Evolutionary conservation across 2,888 invertebrate species (phyloP), one percentile per base, ranked within the genome.

Genomic region (Napeogenes inachia): DNA sequence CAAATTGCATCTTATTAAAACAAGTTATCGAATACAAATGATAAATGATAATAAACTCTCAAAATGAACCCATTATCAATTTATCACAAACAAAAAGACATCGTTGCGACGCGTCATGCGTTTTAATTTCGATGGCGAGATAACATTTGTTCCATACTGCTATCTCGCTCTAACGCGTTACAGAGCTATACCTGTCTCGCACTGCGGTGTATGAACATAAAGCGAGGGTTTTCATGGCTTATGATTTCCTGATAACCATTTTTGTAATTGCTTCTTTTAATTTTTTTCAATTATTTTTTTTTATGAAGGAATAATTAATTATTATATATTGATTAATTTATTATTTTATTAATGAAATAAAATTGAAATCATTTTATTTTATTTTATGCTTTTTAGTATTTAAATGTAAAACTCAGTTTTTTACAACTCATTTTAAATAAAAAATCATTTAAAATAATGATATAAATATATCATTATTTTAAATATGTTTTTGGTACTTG

Each of bases 61-160:
- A 61, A 64, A 60, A 62, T 57, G 57, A 47, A 32, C 60, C 47
- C 57, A 70, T 68, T 61, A 64, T 66, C 68, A 65, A 70, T 68
- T 65, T 65, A 70, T 68, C 53, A 57, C 42, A 42, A 42, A 56
- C 30, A 35, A 62, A 47, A 56, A 64, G 65, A 68, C 66, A 68
- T 63, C 60, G 64, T 69, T 69, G 61, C 69, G 59, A 54, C 56
- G 59, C 66, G 66, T 67, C 64, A 60, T 75, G 68, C 71, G 65
- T 69, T 74, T 79, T 73, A 75, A 77, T 73, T 70, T 62, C 67
- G 66, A 76, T 56, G 53, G 64, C 57, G 61, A 61, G 45, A 58
- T 45, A 62, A 50, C 13, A 53, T 45, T 54, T 13, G 33, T 61
- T 45, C 3, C 32, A 2, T 72, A 68, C 67, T 12, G 62, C 56